Percentiles rank a stretch among this genome's conserved stretches.
Conservation (phyloP, 2,797 vertebrate genomes). For the Hozukius guyotensis region DNA sequence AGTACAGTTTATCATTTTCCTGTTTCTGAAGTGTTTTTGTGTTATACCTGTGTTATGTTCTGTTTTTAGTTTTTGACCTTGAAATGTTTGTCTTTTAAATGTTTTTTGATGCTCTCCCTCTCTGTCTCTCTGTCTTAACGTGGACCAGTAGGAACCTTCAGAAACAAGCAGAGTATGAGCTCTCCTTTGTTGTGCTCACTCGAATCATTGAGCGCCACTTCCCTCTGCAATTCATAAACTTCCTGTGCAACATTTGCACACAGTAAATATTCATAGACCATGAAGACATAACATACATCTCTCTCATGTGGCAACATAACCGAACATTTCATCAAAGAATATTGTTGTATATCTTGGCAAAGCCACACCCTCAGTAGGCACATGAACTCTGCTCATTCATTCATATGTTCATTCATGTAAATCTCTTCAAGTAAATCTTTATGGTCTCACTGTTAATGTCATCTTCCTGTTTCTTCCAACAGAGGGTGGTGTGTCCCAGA, state of each 20-base stretch:
- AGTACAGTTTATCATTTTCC: conserved; percentile 1
- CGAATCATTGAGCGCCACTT: conserved; percentile 66
- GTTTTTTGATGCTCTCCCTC: conserved; percentile 58
- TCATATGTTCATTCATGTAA: conserved; percentile 45
- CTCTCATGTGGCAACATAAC: conserved; percentile 48
- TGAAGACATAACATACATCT: conserved; percentile 59
- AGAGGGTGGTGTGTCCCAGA: conserved; percentile 89
- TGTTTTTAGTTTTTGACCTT: conserved; percentile 21
- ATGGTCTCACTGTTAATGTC: background rate
- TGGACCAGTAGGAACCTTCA: conserved; percentile 88
- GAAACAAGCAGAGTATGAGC: conserved; percentile 89
- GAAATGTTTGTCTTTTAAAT: conserved; percentile 45
- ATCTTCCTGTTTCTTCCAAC: conserved; percentile 44
- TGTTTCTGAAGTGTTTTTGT: conserved; percentile 18
- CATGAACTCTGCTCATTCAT: conserved; percentile 57
- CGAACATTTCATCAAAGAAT: conserved; percentile 58
- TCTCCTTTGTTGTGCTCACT: conserved; percentile 69
- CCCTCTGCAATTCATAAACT: conserved; percentile 46
- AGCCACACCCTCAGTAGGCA: conserved; percentile 48
- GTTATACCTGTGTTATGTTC: background rate
- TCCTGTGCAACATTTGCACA: conserved; percentile 33
- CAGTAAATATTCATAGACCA: conserved; percentile 49
- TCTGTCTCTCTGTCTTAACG: conserved; percentile 69
- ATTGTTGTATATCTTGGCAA: background rate
- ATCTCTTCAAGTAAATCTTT: background rate